Base-by-base conservation (phyloP, 2,797 vertebrate species). In the Melanogrammus aeglefinus region DNA sequence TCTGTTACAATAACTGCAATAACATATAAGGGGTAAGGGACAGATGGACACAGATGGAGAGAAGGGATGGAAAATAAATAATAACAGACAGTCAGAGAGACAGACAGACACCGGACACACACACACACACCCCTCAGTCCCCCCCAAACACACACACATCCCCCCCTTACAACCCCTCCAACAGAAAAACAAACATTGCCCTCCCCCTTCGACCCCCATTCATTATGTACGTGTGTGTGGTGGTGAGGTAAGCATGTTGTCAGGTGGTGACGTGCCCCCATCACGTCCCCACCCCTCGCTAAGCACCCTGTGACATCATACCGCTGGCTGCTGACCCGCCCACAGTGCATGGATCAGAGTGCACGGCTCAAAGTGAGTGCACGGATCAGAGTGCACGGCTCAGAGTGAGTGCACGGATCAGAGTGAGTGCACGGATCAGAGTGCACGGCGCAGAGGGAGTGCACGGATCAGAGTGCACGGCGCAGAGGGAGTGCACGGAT, bases 251-350 rank as follows among this genome's bases (percentile, higher is more conserved):
- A 51, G 47, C 18, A 21, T 51, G 47, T 18, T 51, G 47, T 51
- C 47, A 51, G 47, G 14, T 6, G 47, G 47, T 18, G 47, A 18
- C 29, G 24, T 70, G 66, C 12, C 66, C 29, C 12, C 47, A 21
- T 51, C 13, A 10, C n/a, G 24, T 27, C 77, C 76, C 81, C 78
- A 44, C 78, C 47, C 31, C 39, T 81, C 41, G 3, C 66, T 70
- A 13, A 51, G 47, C 47, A 51, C 47, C 47, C 47, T 51, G 47
- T 86, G 85, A 86, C 81, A 80, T 85, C 81, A 85, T 86, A 41
- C 38, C 76, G 78, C 73, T 75, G n/a, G 75, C 66, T 12, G 63
- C 18, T 73, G 81, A 77, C 74, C 77, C 76, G 16, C 6, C 47
- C 47, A 14, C 47, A 16, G 41, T 16, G 41, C 47, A 51, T 3